Base-by-base conservation (phyloP, 2,113 vertebrate genomes). In the Engraulis encrasicolus region DNA sequence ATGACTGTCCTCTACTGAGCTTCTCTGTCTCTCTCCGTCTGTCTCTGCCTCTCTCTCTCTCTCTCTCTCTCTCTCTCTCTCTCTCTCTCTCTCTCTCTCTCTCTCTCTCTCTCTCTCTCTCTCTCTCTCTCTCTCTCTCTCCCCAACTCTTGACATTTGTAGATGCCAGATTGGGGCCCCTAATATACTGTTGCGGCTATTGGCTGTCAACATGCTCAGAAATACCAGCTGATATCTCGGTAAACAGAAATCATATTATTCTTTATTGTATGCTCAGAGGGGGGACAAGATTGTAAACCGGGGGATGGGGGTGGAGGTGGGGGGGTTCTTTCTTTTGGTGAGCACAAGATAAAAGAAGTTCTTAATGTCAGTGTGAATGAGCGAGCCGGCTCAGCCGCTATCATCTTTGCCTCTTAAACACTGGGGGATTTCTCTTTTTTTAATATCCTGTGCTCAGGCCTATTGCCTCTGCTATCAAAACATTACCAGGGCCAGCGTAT, bases 191-290 rank as follows among this genome's bases (percentile, higher is more conserved):
- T 95, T 92, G 93, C 94, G 93, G 94, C 89, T 92, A 93, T 89
- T 95, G 95, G 93, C 94, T 95, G 94, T 93, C 95, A 95, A 95
- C 92, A 94, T 91, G 93, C 91, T 90, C 90, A 81, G 92, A 96
- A 97, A 96, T 96, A 96, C 95, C 96, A 96, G 93, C 94, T 94
- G 95, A 96, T 97, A 96, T 97, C 96, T 96, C 92, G 92, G 96
- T 96, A 97, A 97, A 97, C 95, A 97, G 95, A 95, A 96, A 96
- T 95, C 93, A 93, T 96, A 96, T 96, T 96, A 94, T 95, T 95
- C 94, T 96, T 97, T 96, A 95, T 96, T 96, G 94, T 96, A 92
- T 92, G 86, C 90, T 90, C 91, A 92, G 90, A 93, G 93, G n/a
- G n/a, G n/a, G n/a, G 90, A 92, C 93, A 95, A 94, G 94, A 95